Conservation (phyloP, 2,888 invertebrate species). For the Axea sp. region DNA sequence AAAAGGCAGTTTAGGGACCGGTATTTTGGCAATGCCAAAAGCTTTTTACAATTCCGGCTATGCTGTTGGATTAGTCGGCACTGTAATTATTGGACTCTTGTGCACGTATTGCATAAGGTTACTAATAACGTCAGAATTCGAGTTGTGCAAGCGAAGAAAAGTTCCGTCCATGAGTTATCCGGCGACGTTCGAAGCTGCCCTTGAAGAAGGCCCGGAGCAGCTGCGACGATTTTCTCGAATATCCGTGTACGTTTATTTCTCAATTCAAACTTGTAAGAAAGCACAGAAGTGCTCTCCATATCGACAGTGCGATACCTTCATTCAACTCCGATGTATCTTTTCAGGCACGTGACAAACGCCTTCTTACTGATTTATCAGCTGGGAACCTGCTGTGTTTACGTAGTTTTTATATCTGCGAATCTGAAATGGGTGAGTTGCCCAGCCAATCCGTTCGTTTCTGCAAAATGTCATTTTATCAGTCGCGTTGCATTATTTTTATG, state of each 20-base stretch:
- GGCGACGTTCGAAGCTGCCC: conserved; percentile 87
- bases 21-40: conserved; percentile 93
- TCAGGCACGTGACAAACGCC: conserved; percentile 86
- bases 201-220: conserved; percentile 87
- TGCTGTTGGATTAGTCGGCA: conserved; percentile 88
- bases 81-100: conserved; percentile 90
- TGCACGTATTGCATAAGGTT: conserved; percentile 97
- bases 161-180: conserved; percentile 88
- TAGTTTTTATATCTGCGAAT: conserved; percentile 94
- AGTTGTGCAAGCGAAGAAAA: conserved; percentile 79
- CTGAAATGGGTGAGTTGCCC: conserved; percentile 84
- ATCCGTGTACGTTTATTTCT: conserved; percentile 81
- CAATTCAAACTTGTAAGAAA: no score
- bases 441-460: no score
- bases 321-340: no score
- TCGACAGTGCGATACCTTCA: no score
- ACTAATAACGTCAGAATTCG: conserved; percentile 86
- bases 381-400: conserved; percentile 97
- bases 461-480: conserved; percentile 23
- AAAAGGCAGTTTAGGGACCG: conserved; percentile 95
- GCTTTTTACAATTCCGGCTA: conserved; percentile 92
- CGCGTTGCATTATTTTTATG: conserved; percentile 88
- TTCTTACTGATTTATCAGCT: conserved; percentile 93
- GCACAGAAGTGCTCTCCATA: no score
- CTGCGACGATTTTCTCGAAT: conserved; percentile 84